A percentile compares a stretch with the other conserved stretches of the same genome.
Conservation (phyloP, 2,888 invertebrate genomes). For the Sthenelais limicola region DNA sequence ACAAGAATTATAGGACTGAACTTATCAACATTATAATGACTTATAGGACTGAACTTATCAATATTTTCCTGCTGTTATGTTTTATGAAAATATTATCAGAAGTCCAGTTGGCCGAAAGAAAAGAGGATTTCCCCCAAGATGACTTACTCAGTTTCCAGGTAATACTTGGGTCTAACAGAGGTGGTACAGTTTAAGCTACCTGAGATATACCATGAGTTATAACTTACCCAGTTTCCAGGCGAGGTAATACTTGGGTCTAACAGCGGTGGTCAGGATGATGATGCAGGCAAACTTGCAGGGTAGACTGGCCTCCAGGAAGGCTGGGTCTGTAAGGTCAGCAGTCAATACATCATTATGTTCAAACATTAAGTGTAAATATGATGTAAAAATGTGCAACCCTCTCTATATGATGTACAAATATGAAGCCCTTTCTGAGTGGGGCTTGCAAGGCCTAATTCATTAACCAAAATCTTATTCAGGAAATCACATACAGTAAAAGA, state of each 20-base stretch:
- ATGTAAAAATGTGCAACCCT: neutral
- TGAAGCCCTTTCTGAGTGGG: neutral
- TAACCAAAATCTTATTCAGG: neutral
- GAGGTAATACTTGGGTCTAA: constrained; percentile 94
- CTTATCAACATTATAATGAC: no score
- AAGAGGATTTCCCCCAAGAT: no score
- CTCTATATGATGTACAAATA: neutral
- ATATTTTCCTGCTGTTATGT: no score
- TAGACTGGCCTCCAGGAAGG: constrained; percentile 78
- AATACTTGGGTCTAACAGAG: no score
- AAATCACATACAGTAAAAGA: neutral
- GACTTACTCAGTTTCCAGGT: no score
- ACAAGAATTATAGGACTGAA: no score
- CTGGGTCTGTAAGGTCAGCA: constrained; percentile 75
- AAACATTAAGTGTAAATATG: no score
- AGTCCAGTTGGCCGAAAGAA: no score
- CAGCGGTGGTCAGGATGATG: constrained; percentile 82
- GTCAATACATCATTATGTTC: neutral
- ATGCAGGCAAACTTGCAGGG: constrained; percentile 83
- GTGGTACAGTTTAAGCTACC: no score
- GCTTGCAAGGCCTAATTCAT: neutral
- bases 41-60: no score
- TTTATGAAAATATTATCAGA: neutral
- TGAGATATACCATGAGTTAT: neutral
- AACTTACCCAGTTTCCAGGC: constrained; percentile 86